phyloP scores from a whole-genome alignment of 1,140 invertebrate species.

The Drosophila sproati region DNA sequence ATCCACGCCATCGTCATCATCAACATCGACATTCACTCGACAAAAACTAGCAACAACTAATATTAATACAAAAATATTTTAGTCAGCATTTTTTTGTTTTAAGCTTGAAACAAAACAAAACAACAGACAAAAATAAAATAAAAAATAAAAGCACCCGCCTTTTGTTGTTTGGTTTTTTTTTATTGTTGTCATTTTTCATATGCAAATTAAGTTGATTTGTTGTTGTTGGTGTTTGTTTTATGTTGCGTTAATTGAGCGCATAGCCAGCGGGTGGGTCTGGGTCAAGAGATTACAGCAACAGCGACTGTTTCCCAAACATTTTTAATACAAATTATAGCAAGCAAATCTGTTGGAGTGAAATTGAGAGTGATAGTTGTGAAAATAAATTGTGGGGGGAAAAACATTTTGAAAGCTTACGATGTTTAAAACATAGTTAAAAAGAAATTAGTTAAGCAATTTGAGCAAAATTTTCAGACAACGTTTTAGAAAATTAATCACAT shows the following conservation, averaged over 20 bases:
- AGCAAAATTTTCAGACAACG: not conserved
- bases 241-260: conserved; percentile 66
- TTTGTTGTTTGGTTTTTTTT: conserved; percentile 37
- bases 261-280: conserved; percentile 32
- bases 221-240: conserved; percentile 54
- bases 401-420: not conserved
- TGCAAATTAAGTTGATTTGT: conserved; percentile 63
- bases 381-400: not conserved
- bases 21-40: conserved; percentile 51
- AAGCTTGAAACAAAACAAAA: conserved; percentile 4
- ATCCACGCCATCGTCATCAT: conserved; percentile 41
- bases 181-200: conserved; percentile 63
- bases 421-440: not conserved
- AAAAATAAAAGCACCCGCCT: conserved; percentile 34
- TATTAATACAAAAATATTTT: conserved; percentile 28
- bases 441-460: not conserved
- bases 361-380: not conserved
- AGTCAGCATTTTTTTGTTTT: conserved; percentile 47
- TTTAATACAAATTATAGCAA: conserved; percentile 1
- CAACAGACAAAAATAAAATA: conserved; percentile 7
- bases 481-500: not conserved
- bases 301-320: not conserved
- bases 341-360: not conserved
- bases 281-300: conserved; percentile 6
- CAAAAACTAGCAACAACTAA: conserved; percentile 28